Evolutionary conservation across 1,140 invertebrate species (phyloP).

Genomic region (Pseudobourletiella spinata): DNA sequence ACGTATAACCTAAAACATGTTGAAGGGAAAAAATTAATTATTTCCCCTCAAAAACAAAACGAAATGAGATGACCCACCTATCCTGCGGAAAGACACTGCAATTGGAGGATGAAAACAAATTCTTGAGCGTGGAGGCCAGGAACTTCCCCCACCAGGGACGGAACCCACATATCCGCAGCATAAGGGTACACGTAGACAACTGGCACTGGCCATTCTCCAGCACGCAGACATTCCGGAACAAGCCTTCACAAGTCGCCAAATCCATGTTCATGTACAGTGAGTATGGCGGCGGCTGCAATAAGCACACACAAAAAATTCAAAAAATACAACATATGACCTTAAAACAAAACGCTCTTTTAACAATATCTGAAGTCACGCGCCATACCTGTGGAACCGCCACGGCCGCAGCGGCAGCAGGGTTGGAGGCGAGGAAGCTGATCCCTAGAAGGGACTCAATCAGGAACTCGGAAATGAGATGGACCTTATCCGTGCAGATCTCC

Average conservation of each 20-base stretch:
- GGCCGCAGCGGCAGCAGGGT: neutral
- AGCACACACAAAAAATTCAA: conserved; percentile 18
- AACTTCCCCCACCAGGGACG: conserved; percentile 83
- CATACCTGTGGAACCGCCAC: too few relatives aligned
- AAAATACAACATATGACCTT: too few relatives aligned
- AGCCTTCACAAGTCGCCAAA: conserved; percentile 51
- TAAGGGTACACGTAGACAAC: conserved; percentile 60
- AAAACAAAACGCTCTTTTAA: conserved; percentile 48
- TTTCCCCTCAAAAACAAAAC: too few relatives aligned
- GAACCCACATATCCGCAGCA: conserved; percentile 67
- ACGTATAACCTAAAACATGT: too few relatives aligned
- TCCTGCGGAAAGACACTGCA: conserved; percentile 73
- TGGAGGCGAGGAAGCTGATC: conserved; percentile 43
- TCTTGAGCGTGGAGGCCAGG: conserved; percentile 65
- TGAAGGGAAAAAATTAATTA: too few relatives aligned
- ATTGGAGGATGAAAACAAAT: conserved; percentile 67
- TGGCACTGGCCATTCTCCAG: conserved; percentile 54
- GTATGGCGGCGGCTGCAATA: conserved; percentile 41
- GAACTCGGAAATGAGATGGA: conserved; percentile 66
- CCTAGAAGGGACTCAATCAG: conserved; percentile 65
- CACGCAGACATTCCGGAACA: conserved; percentile 62
- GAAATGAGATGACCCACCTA: conserved; percentile 48
- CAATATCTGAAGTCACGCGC: conserved; percentile 38
- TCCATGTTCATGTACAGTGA: conserved; percentile 50
- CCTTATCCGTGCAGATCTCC: conserved; percentile 61